phyloP scores from a whole-genome alignment of 2,113 vertebrate species.

The Cebus imitator region DNA sequence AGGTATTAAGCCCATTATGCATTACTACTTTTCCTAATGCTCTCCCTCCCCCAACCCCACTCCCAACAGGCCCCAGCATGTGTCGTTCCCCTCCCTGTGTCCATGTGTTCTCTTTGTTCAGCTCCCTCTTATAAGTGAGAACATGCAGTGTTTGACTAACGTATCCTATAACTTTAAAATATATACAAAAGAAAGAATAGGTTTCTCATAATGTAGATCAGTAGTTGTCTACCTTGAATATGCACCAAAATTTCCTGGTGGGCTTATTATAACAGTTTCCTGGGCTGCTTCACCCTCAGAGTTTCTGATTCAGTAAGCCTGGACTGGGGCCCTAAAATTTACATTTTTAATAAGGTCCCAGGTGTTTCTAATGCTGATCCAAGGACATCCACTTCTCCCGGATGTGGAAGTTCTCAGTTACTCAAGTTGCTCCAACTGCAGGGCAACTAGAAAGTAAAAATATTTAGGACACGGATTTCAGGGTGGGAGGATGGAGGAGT shows the following conservation, averaged over 20 bases:
- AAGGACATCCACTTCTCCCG: background rate
- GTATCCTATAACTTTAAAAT: no score
- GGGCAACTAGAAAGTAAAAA: background rate
- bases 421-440: background rate
- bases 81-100: no score
- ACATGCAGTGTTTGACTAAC: no score
- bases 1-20: no score
- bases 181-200: background rate
- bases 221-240: background rate
- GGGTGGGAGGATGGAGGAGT: background rate
- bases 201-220: background rate
- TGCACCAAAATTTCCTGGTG: background rate
- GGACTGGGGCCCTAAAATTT: background rate
- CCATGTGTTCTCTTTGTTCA: no score
- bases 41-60: no score
- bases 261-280: background rate
- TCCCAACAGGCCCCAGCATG: no score
- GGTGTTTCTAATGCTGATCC: background rate
- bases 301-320: background rate
- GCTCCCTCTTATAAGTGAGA: no score
- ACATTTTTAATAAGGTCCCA: background rate
- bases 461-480: background rate
- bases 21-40: no score
- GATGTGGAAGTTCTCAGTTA: background rate
- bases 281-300: background rate